Evolutionary conservation across 2,797 vertebrate genomes (phyloP).

Genomic region (Enteromius viviparus): DNA sequence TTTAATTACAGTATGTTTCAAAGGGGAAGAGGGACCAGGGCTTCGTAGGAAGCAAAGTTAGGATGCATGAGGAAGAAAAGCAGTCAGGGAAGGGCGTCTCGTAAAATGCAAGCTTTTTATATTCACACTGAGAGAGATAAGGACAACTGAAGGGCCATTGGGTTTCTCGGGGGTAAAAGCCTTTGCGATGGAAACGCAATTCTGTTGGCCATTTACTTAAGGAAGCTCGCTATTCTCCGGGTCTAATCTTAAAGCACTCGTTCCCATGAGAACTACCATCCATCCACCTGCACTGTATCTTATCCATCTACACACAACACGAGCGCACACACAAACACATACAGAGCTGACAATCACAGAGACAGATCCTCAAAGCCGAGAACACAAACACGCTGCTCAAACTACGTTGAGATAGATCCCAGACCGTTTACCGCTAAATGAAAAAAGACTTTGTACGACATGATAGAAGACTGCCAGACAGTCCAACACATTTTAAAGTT

Average conservation of each 20-base stretch:
- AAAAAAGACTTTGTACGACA: constrained; percentile 46
- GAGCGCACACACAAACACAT: constrained; percentile 16
- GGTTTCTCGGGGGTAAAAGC: constrained; percentile 36
- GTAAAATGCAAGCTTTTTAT: constrained; percentile 7
- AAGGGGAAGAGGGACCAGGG: constrained; percentile 51
- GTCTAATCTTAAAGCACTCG: constrained; percentile 49
- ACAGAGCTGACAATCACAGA: constrained; percentile 48
- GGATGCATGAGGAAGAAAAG: not conserved
- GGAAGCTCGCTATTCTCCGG: constrained; percentile 27
- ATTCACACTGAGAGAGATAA: constrained; percentile 46
- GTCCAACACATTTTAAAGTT: constrained; percentile 42
- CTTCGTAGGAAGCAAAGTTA: constrained; percentile 35
- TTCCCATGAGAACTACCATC: constrained; percentile 41
- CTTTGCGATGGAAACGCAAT: constrained; percentile 16
- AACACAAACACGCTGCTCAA: constrained; percentile 40
- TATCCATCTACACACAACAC: constrained; percentile 48
- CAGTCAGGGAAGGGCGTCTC: not conserved
- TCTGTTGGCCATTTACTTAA: constrained; percentile 48
- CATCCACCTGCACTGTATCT: constrained; percentile 49
- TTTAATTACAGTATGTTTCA: constrained; percentile 70
- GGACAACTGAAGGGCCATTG: constrained; percentile 29
- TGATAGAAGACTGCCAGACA: constrained; percentile 29
- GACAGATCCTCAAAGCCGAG: constrained; percentile 46
- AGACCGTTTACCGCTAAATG: constrained; percentile 44
- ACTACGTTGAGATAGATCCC: constrained; percentile 42